Base-by-base conservation (phyloP, 1,140 invertebrate species). In the Sarcophaga peregrina region DNA sequence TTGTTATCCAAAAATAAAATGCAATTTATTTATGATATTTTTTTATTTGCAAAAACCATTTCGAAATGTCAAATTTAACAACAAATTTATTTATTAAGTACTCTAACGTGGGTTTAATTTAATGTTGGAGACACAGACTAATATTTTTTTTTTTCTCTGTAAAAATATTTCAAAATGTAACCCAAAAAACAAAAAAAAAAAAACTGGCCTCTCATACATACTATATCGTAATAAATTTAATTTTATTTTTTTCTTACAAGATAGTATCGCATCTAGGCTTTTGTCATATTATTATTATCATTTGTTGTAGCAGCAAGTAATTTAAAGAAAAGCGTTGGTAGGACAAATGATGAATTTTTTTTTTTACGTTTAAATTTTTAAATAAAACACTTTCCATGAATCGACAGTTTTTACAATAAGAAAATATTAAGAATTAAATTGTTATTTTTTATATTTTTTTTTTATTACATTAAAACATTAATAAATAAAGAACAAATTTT, bases 171-270 rank as follows among this genome's bases (percentile, higher is more conserved):
- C 15, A 58, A 58, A 37, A 37, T 37, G 25, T 37, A 37, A 58
- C 15, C n/a, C n/a, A n/a, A n/a, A n/a, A n/a, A n/a, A n/a, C n/a
- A n/a, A n/a, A n/a, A n/a, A n/a, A n/a, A n/a, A n/a, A 58, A 58
- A 58, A 58, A n/a, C 54, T 58, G 54, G 54, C 54, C 54, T n/a
- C 54, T 15, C 15, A 58, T 37, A 58, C 4, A n/a, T n/a, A n/a
- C n/a, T n/a, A n/a, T n/a, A n/a, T n/a, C n/a, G 54, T 13, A 58
- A 58, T 58, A 58, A 58, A 58, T 58, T 58, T n/a, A 58, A 58
- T 37, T 37, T 37, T 37, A 2, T 2, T 37, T 37, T 37, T 37
- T 4, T 37, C n/a, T n/a, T n/a, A n/a, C 4, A 37, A 37, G 25
- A 37, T 37, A 37, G 25, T 37, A 37, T 37, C 25, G 25, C 25